Base-by-base conservation (phyloP, 2,888 invertebrate genomes). In the Axea sp. region DNA sequence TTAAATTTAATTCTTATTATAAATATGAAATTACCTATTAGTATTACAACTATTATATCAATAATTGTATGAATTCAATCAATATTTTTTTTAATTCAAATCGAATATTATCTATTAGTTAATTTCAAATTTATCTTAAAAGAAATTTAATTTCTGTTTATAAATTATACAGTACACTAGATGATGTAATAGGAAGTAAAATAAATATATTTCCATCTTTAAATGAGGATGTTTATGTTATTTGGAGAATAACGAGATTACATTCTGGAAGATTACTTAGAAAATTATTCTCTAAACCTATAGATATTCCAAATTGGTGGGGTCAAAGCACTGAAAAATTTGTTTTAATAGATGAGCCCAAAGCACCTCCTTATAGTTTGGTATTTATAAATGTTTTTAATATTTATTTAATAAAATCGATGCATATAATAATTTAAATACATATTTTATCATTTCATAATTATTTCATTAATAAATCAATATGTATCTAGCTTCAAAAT, bases 221-320 rank as follows among this genome's bases (percentile, higher is more conserved):
- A 8, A 57, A 78, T 11, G 75, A 76, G 4, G 79, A 83, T 69
- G 76, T 82, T 45, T 89, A 89, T 65, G 73, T 89, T 53, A 76
- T 76, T 77, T 94, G 94, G 95, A 92, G 93, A 85, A 91, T 95
- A 47, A 95, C 94, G 86, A 92, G 93, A 68, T 93, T 96, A 90
- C 89, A 91, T 81, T 91, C 93, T 19, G 94, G 93, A 39, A 91
- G 94, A 82, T 83, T 93, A 43, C 82, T 96, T 6, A 89, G 96
- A 8, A 91, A 91, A 82, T 81, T 94, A 31, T 95, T 96, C 85
- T 92, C 92, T 1, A 90, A 93, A 76, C 94, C 95, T 0, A 87
- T 88, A 71, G 92, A 92, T 79, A 90, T 94, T 26, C 92, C 93
- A 4, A 65, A 78, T 26, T 92, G 91, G 86, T 92, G 93, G 87